Evolutionary conservation across 2,888 invertebrate genomes (phyloP).

Genomic region (Trachelus tabidus): DNA sequence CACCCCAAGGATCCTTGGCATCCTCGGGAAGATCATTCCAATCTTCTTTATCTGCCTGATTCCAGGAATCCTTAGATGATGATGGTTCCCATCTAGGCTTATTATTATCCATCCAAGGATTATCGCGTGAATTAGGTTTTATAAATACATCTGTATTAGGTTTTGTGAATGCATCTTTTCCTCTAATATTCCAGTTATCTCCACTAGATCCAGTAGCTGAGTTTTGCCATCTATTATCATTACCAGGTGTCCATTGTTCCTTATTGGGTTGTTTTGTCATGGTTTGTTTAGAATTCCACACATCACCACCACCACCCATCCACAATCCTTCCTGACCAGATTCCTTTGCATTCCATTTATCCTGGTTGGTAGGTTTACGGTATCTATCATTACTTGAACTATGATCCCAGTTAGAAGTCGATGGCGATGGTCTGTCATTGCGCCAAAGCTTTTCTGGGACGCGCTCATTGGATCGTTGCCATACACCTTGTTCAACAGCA

Average conservation of each 20-base stretch:
- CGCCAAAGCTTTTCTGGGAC: slow-evolving; percentile 26
- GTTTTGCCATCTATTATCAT: slow-evolving; percentile 19
- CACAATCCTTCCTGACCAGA: slow-evolving; percentile 29
- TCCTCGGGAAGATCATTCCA: slow-evolving; percentile 60
- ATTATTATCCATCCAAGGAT: slow-evolving; percentile 30
- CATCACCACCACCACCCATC: slow-evolving; percentile 24
- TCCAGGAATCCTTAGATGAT: slow-evolving; percentile 14
- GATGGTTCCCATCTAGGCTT: slow-evolving; percentile 15
- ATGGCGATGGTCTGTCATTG: slow-evolving; percentile 27
- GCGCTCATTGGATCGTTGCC: slow-evolving; percentile 21
- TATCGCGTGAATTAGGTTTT: slow-evolving; percentile 29
- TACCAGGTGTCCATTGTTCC: slow-evolving; percentile 23
- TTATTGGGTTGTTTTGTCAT: slow-evolving; percentile 22
- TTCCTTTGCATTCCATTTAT: slow-evolving; percentile 35
- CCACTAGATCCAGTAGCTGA: slow-evolving; percentile 17
- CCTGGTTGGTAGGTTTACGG: slow-evolving; percentile 30
- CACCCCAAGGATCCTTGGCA: slow-evolving; percentile 62
- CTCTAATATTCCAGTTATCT: slow-evolving; percentile 51
- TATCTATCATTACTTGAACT: slow-evolving; percentile 33
- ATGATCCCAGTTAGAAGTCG: slow-evolving; percentile 32
- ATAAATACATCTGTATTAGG: slow-evolving; percentile 13
- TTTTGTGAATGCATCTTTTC: slow-evolving; percentile 41
- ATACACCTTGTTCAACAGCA: slow-evolving; percentile 43
- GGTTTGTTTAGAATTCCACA: slow-evolving; percentile 21
- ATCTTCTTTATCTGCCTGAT: slow-evolving; percentile 51